Conservation (phyloP, 2,113 vertebrate genomes). For the Sphyrna mokarran region DNA sequence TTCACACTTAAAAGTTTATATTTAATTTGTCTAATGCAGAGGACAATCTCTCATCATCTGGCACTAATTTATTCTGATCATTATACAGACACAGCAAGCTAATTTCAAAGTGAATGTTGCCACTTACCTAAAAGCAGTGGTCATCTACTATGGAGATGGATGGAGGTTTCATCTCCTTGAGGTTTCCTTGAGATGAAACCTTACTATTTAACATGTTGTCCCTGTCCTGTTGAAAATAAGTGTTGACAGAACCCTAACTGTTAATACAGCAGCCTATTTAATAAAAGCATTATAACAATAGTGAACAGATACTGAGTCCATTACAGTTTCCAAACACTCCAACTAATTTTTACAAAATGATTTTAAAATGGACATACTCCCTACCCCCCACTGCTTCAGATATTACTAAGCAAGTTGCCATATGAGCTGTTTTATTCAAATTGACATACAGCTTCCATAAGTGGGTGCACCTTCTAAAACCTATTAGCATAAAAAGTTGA, state of each 20-base stretch:
- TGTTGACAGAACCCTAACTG: neutral
- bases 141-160: neutral
- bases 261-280: neutral
- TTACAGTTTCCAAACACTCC: neutral
- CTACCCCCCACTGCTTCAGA: neutral
- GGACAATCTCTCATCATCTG: neutral
- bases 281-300: neutral
- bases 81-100: neutral
- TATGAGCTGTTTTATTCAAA: slow-evolving; percentile 8
- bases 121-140: neutral
- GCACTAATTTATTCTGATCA: neutral
- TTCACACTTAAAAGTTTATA: neutral
- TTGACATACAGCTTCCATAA: neutral
- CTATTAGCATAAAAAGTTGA: neutral
- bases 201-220: neutral
- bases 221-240: neutral
- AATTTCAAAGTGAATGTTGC: neutral
- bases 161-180: neutral
- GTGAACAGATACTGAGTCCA: neutral
- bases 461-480: neutral
- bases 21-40: neutral
- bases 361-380: neutral
- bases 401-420: slow-evolving; percentile 19
- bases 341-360: neutral
- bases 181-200: too few relatives aligned